A percentile compares a stretch with the other conserved stretches of the same genome.
Conservation (phyloP, 2,888 invertebrate genomes). For the Chaitophorus viminalis region DNA sequence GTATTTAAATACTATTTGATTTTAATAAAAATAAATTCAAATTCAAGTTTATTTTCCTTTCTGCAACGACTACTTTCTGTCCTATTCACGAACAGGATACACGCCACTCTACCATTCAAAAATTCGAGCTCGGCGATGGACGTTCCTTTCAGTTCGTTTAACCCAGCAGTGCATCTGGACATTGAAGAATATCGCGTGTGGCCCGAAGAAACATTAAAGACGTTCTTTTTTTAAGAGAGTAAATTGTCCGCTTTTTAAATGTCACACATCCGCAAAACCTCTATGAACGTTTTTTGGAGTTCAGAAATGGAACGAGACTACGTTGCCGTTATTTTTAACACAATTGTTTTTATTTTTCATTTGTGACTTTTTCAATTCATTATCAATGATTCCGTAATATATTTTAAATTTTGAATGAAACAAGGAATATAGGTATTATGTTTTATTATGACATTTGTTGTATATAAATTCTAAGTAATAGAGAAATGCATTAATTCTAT, state of each 20-base stretch:
- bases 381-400: neutral
- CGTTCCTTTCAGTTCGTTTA: conserved; percentile 10
- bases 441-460: too few relatives aligned
- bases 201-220: neutral
- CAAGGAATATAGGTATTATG: too few relatives aligned
- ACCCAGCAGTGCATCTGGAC: neutral
- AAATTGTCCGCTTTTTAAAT: too few relatives aligned
- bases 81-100: neutral
- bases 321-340: neutral
- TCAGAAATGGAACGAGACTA: neutral
- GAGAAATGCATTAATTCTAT: too few relatives aligned
- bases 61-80: too few relatives aligned
- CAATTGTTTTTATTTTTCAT: neutral
- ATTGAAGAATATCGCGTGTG: neutral
- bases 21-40: too few relatives aligned
- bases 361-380: neutral
- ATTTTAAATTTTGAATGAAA: neutral
- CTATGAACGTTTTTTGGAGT: neutral
- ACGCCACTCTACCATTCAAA: neutral
- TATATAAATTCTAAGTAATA: too few relatives aligned
- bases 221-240: too few relatives aligned
- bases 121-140: neutral
- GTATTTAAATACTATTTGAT: too few relatives aligned
- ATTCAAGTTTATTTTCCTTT: neutral
- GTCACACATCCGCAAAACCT: neutral